Evolutionary conservation across 2,888 invertebrate genomes (phyloP).

Genomic region (Endomychus coccineus): DNA sequence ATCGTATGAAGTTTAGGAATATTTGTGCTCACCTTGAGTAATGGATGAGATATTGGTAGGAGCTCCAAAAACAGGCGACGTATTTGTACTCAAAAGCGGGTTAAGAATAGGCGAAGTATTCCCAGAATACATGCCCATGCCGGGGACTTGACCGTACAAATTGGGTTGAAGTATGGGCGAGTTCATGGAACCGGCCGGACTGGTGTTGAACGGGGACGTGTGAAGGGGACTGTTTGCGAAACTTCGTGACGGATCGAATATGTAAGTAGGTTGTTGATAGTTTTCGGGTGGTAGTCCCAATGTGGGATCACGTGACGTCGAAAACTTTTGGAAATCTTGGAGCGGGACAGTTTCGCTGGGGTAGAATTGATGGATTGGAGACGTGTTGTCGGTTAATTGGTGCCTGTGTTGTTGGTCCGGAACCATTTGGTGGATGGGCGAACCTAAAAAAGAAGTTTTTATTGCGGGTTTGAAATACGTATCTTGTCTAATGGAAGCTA

Average conservation of each 20-base stretch:
- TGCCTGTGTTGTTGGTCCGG: conserved; percentile 32
- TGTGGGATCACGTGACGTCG: conserved; percentile 29
- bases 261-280: conserved; percentile 12
- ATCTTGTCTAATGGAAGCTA: not conserved
- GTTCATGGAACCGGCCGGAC: conserved; percentile 33
- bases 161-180: conserved; percentile 34
- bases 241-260: conserved; percentile 27
- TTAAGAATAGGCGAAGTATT: conserved; percentile 35
- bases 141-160: conserved; percentile 32
- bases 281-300: conserved; percentile 24
- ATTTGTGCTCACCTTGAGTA: conserved; percentile 46
- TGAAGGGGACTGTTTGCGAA: conserved; percentile 28
- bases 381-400: conserved; percentile 40
- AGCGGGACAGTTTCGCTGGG: conserved; percentile 11
- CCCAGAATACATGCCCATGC: conserved; percentile 34
- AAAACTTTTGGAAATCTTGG: conserved; percentile 23
- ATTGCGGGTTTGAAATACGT: not conserved
- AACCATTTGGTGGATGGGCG: conserved; percentile 52
- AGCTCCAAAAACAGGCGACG: conserved; percentile 36
- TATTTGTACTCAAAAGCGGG: conserved; percentile 33
- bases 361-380: conserved; percentile 55
- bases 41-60: conserved; percentile 47
- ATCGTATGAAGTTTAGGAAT: not conserved
- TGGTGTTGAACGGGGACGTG: conserved; percentile 33
- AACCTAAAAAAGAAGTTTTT: conserved; percentile 42